phyloP scores from a whole-genome alignment of 1,140 invertebrate genomes.

The Meloidogyne floridensis region DNA sequence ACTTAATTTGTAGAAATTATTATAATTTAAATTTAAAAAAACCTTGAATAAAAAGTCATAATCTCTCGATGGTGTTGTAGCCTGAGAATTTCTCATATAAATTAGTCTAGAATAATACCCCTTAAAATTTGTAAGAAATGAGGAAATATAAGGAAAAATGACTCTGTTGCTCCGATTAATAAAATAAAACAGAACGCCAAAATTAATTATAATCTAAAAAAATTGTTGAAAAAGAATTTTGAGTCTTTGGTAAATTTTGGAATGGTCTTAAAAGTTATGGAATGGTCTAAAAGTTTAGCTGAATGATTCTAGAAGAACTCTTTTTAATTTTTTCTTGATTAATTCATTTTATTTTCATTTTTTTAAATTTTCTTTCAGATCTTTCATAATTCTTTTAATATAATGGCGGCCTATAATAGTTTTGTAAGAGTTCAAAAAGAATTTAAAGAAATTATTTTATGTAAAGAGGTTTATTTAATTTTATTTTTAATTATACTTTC shows the following conservation, averaged over 20 bases:
- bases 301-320: background rate
- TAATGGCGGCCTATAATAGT: constrained; percentile 41
- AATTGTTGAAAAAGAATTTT: background rate
- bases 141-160: background rate
- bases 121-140: background rate
- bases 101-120: background rate
- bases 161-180: background rate
- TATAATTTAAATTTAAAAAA: background rate
- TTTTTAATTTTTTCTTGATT: background rate
- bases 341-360: background rate
- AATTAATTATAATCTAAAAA: background rate
- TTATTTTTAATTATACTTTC: background rate
- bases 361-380: background rate
- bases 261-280: no score
- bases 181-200: constrained; percentile 5
- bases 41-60: constrained; percentile 92
- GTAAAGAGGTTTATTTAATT: constrained; percentile 23
- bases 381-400: background rate
- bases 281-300: no score
- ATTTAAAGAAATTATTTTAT: constrained; percentile 47
- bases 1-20: constrained; percentile 68
- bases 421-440: constrained; percentile 45
- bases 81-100: constrained; percentile 23
- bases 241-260: no score
- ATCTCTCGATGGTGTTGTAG: constrained; percentile 70